A percentile compares a stretch with the other conserved stretches of the same genome.
Evolutionary conservation across 2,113 vertebrate species (phyloP).

Genomic region (Paracanthobrama guichenoti): DNA sequence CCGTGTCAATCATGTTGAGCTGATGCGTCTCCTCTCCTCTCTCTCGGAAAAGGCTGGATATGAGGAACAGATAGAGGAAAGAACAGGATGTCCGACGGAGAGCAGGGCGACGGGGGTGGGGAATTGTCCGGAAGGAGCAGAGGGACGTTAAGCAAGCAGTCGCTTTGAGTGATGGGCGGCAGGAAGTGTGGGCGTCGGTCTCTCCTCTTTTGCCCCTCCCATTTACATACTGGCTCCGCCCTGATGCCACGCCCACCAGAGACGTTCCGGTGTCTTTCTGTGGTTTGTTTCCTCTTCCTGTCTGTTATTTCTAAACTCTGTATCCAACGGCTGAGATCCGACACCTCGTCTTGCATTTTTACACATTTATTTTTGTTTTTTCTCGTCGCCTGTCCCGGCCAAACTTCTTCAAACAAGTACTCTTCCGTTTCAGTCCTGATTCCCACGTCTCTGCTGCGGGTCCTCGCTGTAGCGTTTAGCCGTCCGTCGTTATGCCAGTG

Average conservation of each 20-base stretch:
- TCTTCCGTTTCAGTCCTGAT: neutral
- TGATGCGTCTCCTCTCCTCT: conserved; percentile 20
- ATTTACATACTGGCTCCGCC: neutral
- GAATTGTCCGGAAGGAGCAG: conserved; percentile 65
- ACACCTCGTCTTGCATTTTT: neutral
- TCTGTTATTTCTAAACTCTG: conserved; percentile 58
- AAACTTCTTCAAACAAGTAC: conserved; percentile 12
- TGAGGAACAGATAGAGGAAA: conserved; percentile 45
- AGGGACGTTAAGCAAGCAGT: conserved; percentile 60
- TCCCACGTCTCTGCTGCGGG: neutral
- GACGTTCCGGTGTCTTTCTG: neutral
- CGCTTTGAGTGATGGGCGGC: conserved; percentile 63
- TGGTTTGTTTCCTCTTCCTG: neutral
- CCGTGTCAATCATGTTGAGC: no score
- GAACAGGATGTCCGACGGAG: conserved; percentile 28
- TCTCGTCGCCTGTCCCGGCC: neutral
- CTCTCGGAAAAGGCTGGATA: conserved; percentile 32
- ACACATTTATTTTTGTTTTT: neutral
- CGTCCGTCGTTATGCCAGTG: neutral
- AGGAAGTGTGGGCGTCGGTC: conserved; percentile 69
- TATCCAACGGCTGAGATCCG: conserved; percentile 35
- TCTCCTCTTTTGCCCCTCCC: conserved; percentile 44
- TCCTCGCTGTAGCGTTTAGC: neutral
- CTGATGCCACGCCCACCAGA: neutral
- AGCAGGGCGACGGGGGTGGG: conserved; percentile 63